phyloP scores from a whole-genome alignment of 2,113 vertebrate genomes.

The Eptatretus burgeri region DNA sequence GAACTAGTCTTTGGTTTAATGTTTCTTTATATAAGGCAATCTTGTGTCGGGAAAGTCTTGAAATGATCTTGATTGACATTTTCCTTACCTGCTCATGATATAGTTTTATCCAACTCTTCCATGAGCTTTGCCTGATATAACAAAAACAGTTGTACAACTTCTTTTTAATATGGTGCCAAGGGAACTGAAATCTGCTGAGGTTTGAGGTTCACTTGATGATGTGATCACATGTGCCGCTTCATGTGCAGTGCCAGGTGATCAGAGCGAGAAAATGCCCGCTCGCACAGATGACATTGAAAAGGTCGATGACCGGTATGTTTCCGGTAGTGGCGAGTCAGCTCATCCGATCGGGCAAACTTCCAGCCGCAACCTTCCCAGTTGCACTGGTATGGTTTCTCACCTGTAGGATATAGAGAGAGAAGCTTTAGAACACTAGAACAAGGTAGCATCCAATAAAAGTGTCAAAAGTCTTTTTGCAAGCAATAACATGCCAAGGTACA shows the following conservation, averaged over 20 bases:
- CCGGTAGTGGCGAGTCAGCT: constrained; percentile 67
- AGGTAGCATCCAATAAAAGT: too few relatives aligned
- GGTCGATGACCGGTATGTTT: constrained; percentile 82
- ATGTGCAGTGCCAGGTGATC: constrained; percentile 86
- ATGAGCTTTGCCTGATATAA: not conserved
- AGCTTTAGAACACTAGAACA: too few relatives aligned
- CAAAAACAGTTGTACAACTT: not conserved
- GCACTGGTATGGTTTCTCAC: constrained; percentile 87
- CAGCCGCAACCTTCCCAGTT: constrained; percentile 82
- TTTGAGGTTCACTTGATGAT: not conserved
- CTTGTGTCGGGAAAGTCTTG: not conserved
- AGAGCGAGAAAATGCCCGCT: constrained; percentile 61
- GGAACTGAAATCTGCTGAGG: not conserved
- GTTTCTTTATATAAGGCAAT: not conserved
- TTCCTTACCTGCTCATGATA: too few relatives aligned
- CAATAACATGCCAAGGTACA: too few relatives aligned
- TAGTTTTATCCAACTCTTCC: too few relatives aligned
- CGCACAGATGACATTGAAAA: constrained; percentile 81
- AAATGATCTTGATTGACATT: not conserved
- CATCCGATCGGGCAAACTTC: constrained; percentile 76
- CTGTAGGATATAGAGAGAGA: constrained; percentile 13
- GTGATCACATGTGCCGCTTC: constrained; percentile 54
- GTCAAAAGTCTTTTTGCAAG: too few relatives aligned
- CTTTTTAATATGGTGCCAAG: not conserved
- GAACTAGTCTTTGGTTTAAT: too few relatives aligned